Conservation (phyloP, 2,797 vertebrate genomes). For the Acestrorhynchus altus region DNA sequence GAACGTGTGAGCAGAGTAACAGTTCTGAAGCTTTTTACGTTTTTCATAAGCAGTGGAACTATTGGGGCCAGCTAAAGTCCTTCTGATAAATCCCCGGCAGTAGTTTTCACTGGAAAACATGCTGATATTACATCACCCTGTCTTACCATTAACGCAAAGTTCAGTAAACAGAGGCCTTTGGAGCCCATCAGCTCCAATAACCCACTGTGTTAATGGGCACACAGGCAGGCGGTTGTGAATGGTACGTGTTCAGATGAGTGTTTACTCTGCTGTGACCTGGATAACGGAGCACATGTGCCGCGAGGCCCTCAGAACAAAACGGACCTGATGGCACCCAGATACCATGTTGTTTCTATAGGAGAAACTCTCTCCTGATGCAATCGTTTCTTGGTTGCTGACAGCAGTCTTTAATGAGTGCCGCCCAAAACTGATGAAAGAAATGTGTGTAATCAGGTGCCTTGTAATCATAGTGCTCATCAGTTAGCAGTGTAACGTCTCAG, state of each 20-base stretch:
- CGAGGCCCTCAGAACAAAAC: background rate
- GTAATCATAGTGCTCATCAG: background rate
- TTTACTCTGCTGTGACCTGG: conserved; percentile 32
- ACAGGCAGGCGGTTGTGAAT: conserved; percentile 19
- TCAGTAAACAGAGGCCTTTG: background rate
- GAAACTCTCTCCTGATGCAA: background rate
- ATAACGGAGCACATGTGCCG: conserved; percentile 21
- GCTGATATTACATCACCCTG: background rate
- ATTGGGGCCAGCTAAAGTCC: background rate
- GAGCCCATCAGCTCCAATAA: conserved; percentile 21
- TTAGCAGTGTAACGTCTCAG: background rate
- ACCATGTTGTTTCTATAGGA: background rate
- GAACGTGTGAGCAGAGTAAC: background rate
- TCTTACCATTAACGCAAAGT: background rate
- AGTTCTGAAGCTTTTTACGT: background rate
- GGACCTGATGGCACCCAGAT: background rate
- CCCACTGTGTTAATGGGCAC: conserved; percentile 3
- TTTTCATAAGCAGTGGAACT: background rate
- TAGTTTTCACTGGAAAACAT: background rate
- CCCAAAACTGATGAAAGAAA: background rate
- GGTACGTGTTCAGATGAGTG: conserved; percentile 3
- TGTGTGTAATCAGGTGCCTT: background rate
- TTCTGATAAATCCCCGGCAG: background rate
- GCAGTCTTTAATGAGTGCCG: background rate
- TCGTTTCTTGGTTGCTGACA: background rate